Conservation (phyloP, 2,888 invertebrate species). For the Sphaerophoria rueppellii region DNA sequence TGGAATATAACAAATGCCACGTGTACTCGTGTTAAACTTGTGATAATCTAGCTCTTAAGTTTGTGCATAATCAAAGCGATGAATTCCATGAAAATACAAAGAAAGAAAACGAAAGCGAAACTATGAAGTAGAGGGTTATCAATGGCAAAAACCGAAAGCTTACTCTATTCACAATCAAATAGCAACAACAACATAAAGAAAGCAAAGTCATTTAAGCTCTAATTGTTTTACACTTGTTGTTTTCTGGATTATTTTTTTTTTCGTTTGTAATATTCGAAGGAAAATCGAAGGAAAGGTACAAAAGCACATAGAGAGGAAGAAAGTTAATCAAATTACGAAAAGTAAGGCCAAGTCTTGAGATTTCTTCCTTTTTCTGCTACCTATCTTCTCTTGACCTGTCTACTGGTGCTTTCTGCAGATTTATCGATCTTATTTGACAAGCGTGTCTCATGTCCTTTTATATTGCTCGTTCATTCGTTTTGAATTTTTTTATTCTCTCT, state of each 20-base stretch:
- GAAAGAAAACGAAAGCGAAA: slow-evolving; percentile 38
- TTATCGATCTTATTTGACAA: slow-evolving; percentile 27
- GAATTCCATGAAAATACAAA: slow-evolving; percentile 50
- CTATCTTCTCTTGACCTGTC: slow-evolving; percentile 15
- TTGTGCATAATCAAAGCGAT: slow-evolving; percentile 33
- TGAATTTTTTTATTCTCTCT: slow-evolving; percentile 19
- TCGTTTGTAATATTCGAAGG: slow-evolving; percentile 13
- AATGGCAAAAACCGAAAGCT: slow-evolving; percentile 60
- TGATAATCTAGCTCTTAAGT: slow-evolving; percentile 39
- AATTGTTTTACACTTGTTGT: slow-evolving; percentile 62
- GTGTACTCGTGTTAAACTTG: slow-evolving; percentile 34
- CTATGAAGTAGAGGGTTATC: slow-evolving; percentile 43
- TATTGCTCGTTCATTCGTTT: slow-evolving; percentile 30
- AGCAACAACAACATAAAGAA: not conserved
- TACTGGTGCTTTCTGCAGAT: slow-evolving; percentile 32
- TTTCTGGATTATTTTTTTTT: slow-evolving; percentile 20
- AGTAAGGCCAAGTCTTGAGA: slow-evolving; percentile 22
- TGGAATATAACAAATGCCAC: slow-evolving; percentile 34
- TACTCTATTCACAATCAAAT: slow-evolving; percentile 13
- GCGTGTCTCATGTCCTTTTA: slow-evolving; percentile 43
- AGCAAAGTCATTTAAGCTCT: slow-evolving; percentile 56
- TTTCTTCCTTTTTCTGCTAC: slow-evolving; percentile 22
- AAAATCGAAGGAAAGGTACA: not conserved
- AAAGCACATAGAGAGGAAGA: not conserved
- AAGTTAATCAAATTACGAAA: slow-evolving; percentile 22